These are phyloP conservation scores for Hippotragus niger DNA, from an alignment of 2,113 vertebrate genomes.

Conservation along the genomic window DNA sequence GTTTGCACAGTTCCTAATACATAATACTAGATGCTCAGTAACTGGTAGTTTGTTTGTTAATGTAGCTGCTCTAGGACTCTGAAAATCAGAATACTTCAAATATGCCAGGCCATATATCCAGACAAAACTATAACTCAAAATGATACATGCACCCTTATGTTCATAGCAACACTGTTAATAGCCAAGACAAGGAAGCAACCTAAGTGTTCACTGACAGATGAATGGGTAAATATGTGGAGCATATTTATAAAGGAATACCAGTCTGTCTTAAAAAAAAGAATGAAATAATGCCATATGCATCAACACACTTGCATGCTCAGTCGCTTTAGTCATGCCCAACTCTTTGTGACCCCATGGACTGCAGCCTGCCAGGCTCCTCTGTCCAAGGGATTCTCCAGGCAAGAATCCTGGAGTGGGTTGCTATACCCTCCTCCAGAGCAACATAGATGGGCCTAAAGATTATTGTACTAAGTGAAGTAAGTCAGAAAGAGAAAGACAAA, in stretches of 20 bases:
- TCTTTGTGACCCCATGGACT: not conserved
- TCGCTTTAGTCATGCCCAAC: not conserved
- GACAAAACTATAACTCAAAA: not conserved
- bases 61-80: not conserved
- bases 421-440: not conserved
- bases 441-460: not conserved
- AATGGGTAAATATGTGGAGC: not conserved
- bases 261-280: not conserved
- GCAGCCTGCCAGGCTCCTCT: not conserved
- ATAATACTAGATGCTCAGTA: not conserved
- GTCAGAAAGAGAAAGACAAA: too few species aligned
- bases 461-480: too few species aligned
- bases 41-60: not conserved
- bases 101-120: not conserved
- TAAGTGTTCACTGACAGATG: not conserved
- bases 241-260: not conserved
- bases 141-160: not conserved
- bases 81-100: not conserved
- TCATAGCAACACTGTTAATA: not conserved
- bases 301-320: fast-evolving
- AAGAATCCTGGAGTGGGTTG: not conserved
- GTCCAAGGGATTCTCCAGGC: not conserved
- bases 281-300: not conserved
- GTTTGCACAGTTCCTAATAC: not conserved
- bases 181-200: not conserved